phyloP scores from a whole-genome alignment of 2,888 invertebrate species.

The Uropetala carovei region DNA sequence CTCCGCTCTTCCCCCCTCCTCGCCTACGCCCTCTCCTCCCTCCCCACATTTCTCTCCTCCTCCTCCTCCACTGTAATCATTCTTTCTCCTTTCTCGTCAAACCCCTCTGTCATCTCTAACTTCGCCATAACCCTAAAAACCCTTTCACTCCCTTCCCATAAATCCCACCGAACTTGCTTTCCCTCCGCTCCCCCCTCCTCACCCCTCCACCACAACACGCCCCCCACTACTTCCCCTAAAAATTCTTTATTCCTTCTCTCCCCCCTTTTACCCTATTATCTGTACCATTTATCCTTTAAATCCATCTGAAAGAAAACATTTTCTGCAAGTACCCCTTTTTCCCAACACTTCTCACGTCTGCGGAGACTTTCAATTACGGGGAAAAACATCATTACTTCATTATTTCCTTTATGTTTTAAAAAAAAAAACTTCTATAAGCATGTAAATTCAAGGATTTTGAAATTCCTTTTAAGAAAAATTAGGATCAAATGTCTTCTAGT shows the following conservation, averaged over 20 bases:
- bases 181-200: slow-evolving; percentile 47
- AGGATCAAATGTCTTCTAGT: no score
- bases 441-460: no score
- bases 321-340: not conserved
- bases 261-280: not conserved
- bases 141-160: not conserved
- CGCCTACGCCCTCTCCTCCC: not conserved
- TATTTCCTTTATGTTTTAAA: no score
- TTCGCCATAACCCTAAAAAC: slow-evolving; percentile 10
- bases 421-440: no score
- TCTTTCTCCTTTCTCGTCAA: slow-evolving; percentile 18
- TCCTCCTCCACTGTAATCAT: slow-evolving; percentile 33
- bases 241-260: slow-evolving; percentile 19
- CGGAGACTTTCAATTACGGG: no score
- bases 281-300: not conserved
- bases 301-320: not conserved
- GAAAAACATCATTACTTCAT: no score
- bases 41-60: not conserved
- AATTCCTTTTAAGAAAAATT: no score
- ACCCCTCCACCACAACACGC: not conserved
- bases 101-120: slow-evolving; percentile 29
- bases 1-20: not conserved
- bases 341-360: no score
- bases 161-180: not conserved
- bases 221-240: not conserved